Evolutionary conservation across 2,797 vertebrate genomes (phyloP).

Genomic region (Holocentrus rufus): DNA sequence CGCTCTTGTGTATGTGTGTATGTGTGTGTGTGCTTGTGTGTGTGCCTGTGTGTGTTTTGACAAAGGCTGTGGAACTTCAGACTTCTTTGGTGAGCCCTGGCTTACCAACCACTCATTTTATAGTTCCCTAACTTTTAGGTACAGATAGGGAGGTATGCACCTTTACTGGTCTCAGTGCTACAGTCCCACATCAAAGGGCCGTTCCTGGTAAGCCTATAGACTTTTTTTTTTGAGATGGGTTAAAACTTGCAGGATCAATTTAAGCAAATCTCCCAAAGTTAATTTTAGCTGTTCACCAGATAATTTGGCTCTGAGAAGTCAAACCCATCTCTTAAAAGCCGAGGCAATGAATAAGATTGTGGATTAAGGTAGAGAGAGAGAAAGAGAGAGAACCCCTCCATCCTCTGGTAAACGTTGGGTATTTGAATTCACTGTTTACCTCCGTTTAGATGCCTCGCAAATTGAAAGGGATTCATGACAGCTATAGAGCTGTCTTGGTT

Average conservation of each 20-base stretch:
- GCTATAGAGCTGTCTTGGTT: background rate
- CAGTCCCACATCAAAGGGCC: constrained; percentile 23
- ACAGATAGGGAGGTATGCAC: constrained; percentile 45
- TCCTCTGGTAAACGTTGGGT: background rate
- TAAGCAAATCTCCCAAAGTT: constrained; percentile 26
- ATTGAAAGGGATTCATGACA: background rate
- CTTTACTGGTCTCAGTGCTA: constrained; percentile 31
- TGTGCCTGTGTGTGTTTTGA: constrained; percentile 60
- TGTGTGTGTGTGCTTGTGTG: constrained; percentile 44
- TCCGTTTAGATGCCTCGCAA: constrained; percentile 1
- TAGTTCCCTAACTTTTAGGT: constrained; percentile 61
- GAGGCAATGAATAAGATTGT: background rate
- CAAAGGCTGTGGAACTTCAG: constrained; percentile 65
- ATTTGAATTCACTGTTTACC: background rate
- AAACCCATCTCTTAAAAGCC: background rate
- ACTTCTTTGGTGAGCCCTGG: constrained; percentile 62
- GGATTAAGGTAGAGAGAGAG: background rate
- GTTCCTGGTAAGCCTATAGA: constrained; percentile 16
- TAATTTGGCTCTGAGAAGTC: background rate
- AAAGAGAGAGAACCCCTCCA: background rate
- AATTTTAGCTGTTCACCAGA: constrained; percentile 12
- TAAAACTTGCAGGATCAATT: constrained; percentile 1
- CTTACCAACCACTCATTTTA: constrained; percentile 66
- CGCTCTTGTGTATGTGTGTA: constrained; percentile 45
- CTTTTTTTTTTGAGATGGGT: constrained; percentile 1